These are phyloP conservation scores for Ips nitidus DNA, from an alignment of 1,140 invertebrate species.

Conservation along the genomic window DNA sequence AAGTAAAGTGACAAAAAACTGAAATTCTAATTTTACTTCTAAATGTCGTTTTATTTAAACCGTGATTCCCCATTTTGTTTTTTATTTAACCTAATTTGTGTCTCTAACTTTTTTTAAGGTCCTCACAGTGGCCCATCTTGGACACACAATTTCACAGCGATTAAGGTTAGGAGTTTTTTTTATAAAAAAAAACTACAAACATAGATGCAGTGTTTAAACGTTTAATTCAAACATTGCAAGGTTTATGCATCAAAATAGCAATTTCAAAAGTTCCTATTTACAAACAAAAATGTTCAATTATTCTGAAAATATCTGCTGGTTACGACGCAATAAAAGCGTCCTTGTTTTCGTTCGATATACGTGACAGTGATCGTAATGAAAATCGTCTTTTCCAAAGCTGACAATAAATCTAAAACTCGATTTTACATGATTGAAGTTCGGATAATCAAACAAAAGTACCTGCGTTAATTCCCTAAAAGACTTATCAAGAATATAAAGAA, in stretches of 20 bases:
- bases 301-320: neutral
- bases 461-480: too few relatives aligned
- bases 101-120: too few relatives aligned
- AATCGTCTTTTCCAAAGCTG: conserved; percentile 2
- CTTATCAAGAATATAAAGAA: too few relatives aligned
- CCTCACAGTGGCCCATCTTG: too few relatives aligned
- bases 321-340: neutral
- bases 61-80: too few relatives aligned
- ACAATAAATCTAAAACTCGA: conserved; percentile 3
- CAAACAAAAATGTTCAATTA: neutral
- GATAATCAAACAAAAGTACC: too few relatives aligned
- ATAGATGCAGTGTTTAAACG: neutral
- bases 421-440: neutral
- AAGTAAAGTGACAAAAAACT: too few relatives aligned
- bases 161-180: neutral
- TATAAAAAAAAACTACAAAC: neutral
- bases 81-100: too few relatives aligned
- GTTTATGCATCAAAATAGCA: neutral
- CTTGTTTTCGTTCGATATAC: conserved; percentile 4
- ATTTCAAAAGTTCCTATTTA: neutral
- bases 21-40: too few relatives aligned
- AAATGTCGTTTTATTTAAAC: too few relatives aligned
- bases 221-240: neutral
- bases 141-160: neutral
- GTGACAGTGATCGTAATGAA: conserved; percentile 18